phyloP scores from a whole-genome alignment of 1,140 invertebrate genomes.

The Melitaea cinxia region DNA sequence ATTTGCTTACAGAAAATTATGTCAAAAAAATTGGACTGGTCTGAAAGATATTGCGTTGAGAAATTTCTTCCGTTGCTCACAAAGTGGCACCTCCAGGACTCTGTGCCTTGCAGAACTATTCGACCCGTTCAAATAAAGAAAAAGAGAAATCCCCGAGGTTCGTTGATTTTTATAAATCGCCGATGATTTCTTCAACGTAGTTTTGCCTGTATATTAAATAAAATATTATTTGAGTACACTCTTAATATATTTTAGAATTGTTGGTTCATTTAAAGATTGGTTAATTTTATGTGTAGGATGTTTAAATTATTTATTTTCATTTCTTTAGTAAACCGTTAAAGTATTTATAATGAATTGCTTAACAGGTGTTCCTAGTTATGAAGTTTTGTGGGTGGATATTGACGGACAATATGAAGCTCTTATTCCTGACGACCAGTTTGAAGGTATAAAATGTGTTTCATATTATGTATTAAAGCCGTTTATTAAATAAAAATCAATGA shows the following conservation, averaged over 20 bases:
- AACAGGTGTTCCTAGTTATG: constrained; percentile 85
- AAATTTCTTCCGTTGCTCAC: constrained; percentile 90
- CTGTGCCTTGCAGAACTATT: constrained; percentile 54
- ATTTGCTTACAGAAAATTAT: constrained; percentile 84
- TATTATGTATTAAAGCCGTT: background rate
- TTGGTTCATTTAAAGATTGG: too few relatives aligned
- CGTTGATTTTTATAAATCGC: background rate
- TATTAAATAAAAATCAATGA: too few relatives aligned
- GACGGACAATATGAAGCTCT: constrained; percentile 82
- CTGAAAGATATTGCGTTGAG: constrained; percentile 88
- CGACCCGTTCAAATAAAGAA: constrained; percentile 63
- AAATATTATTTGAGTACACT: too few relatives aligned
- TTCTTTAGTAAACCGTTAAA: too few relatives aligned
- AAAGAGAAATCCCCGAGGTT: constrained; percentile 83
- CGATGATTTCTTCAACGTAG: background rate
- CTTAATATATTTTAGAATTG: too few relatives aligned
- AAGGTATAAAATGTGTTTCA: constrained; percentile 49
- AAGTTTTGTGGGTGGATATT: constrained; percentile 86
- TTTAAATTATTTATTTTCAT: too few relatives aligned
- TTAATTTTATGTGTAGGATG: too few relatives aligned
- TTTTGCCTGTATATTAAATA: too few relatives aligned
- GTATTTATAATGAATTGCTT: background rate
- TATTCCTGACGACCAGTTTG: constrained; percentile 82
- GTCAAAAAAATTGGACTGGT: constrained; percentile 86
- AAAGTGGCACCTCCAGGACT: constrained; percentile 76